Base-by-base conservation (phyloP, 2,888 invertebrate species). In the Cryptocheilus praepositus region DNA sequence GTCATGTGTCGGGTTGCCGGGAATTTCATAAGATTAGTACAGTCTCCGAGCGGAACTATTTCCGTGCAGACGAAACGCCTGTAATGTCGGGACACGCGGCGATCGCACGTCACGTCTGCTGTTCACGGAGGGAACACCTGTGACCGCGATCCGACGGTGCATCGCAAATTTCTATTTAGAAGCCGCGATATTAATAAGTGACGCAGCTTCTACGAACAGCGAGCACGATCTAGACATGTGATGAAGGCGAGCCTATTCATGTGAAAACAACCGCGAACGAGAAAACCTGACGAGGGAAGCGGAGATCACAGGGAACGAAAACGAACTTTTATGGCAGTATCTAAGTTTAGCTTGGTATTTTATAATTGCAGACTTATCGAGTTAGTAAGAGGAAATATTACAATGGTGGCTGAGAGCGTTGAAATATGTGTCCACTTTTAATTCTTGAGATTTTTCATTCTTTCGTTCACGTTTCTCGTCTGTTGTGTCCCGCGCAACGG, bases 151-250 rank as follows among this genome's bases (percentile, higher is more conserved):
- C 72, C 79, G 75, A 77, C 68, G 73, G 62, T 65, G 66, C 71
- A 67, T 71, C 66, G 67, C 69, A 63, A 71, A 81, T 81, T 69
- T 64, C 62, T 69, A 64, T 71, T 80, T 82, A 81, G 79, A 78
- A 71, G 45, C 7, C 69, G 67, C 57, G 76, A 64, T 84, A 84
- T 85, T 85, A 85, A 85, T 83, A 83, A 71, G 67, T 65, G 66
- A 61, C 55, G 36, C 36, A 5, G 36, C 36, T 4, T 36, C 60
- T 55, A 36, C 44, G 28, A 19, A 45, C 22, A n/a, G 58, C 45
- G 52, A 21, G 21, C 22, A 19, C 52, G 21, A 11, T 36, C 36
- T 36, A 36, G 11, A 11, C 11, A 36, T 11, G 4, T 11, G 36
- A 36, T 55, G n/a, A 28, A 55, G 18, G 25, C n/a, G n/a, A 13